Evolutionary conservation across 2,113 vertebrate species (phyloP), one percentile per base, ranked within the genome.

Genomic region (Heloderma charlesbogerti): DNA sequence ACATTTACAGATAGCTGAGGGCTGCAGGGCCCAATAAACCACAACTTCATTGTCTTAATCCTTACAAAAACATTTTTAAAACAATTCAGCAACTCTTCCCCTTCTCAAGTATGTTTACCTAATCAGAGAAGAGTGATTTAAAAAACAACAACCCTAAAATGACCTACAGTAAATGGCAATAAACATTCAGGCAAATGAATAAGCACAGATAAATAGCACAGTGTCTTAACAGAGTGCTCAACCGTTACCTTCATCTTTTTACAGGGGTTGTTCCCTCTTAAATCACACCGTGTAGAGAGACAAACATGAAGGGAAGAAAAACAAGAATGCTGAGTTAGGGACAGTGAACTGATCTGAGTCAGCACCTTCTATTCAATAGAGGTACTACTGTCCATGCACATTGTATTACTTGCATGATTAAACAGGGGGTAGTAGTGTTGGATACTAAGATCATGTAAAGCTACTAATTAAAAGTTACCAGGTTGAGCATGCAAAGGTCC

Each of bases 111-210:
- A 89, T 51, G 18, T n/a, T 94, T 94, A 94, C 90, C 94, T 90
- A 96, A 88, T 95, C 94, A 96, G 95, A 96, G 93, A 95, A 95
- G 93, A 93, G 92, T 91, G 93, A 94, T 93, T 94, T 95, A 95
- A 93, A 91, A 93, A 94, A 94, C 94, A 96, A 94, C 96, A 93
- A 77, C 48, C 45, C 31, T 89, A 89, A 95, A 96, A 96, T 89
- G 93, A 94, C 91, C 93, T 95, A 92, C 91, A 94, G 94, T 95
- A 96, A 96, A 94, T 95, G 89, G 92, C 87, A 95, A 92, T 96
- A 96, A 96, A 95, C 93, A 90, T 89, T 82, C 83, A 94, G 86
- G 91, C 91, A 95, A 95, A 95, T 77, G 93, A 96, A 94, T 66
- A 94, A 92, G 95, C 87, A 85, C 93, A 94, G 95, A 96, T 95